Percentiles rank a stretch among this genome's conserved stretches.
Conservation (phyloP, 2,113 vertebrate species). For the Dendropsophus ebraccatus region DNA sequence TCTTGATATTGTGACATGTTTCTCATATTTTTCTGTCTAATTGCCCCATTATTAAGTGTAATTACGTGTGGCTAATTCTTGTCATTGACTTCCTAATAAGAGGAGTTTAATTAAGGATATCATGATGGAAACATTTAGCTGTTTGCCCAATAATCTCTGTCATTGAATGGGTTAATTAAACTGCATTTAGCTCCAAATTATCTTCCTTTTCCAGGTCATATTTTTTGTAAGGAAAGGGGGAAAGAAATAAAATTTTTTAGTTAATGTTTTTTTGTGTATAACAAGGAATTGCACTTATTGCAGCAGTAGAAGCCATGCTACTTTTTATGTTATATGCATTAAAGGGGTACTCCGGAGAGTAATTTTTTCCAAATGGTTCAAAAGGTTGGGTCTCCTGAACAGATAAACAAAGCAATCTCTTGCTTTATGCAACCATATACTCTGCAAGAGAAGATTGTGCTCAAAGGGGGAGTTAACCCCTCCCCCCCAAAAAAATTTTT, state of each 20-base stretch:
- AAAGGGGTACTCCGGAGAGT: too few relatives aligned
- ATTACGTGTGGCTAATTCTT: slow-evolving; percentile 48
- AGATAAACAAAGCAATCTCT: too few relatives aligned
- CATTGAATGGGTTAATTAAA: slow-evolving; percentile 42
- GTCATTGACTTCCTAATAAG: slow-evolving; percentile 46
- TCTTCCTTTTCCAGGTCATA: background rate
- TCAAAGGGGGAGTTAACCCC: too few relatives aligned
- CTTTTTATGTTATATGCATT: too few relatives aligned
- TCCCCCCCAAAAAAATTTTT: too few relatives aligned
- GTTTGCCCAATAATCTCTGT: background rate
- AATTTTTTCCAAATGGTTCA: too few relatives aligned
- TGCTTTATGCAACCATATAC: too few relatives aligned
- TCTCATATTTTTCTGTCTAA: slow-evolving; percentile 45
- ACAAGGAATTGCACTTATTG: too few relatives aligned
- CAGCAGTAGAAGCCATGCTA: too few relatives aligned
- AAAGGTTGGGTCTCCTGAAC: too few relatives aligned
- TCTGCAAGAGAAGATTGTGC: too few relatives aligned
- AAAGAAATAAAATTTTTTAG: background rate
- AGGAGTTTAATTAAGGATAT: slow-evolving; percentile 46
- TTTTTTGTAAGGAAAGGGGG: background rate
- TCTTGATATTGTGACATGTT: background rate
- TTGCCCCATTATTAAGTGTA: slow-evolving; percentile 47
- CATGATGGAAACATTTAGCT: slow-evolving; percentile 5
- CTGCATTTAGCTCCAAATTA: background rate
- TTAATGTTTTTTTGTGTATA: background rate